Base-by-base conservation (phyloP, 2,888 invertebrate genomes). In the Cryptophagus acutangulus region DNA sequence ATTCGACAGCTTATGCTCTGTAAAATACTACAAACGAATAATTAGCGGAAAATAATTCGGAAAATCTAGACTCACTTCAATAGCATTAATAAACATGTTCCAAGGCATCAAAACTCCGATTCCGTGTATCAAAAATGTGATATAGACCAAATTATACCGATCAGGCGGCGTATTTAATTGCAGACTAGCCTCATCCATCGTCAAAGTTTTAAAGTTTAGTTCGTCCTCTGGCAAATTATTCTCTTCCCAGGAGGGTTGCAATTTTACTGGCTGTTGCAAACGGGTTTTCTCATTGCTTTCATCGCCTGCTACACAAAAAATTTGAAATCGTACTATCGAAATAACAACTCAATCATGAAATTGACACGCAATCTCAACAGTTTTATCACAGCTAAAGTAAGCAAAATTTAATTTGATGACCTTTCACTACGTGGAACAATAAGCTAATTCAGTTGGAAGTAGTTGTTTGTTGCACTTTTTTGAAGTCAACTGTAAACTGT, bases 1-100 rank as follows among this genome's bases (percentile, higher is more conserved):
- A 41, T 71, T 56, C 12, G 64, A 63, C 49, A 97, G 72, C 72
- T 97, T 97, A 74, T 91, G 92, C 12, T 83, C 73, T 25, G 82
- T 82, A 73, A 95, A 97, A 73, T 95, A 95, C 75, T 88, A 73
- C 45, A 70, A 67, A 45, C 51, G 43, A 46, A 46, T 58, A 41
- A 42, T 17, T 6, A 36, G 26, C 13, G 3, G 25, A 9, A 20
- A 20, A 20, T 20, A 20, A 6, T 20, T 20, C 5, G 9, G 5
- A 20, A 20, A 20, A 15, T 12, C 15, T 13, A 15, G 13, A 73
- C 81, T 78, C 72, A 87, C 87, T 55, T 70, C 65, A 70, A 87
- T 86, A 20, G 95, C 94, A 46, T 89, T 99, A 65, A 99, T 95
- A 69, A 99, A 96, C 94, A 96, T 96, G 71, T 99, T 99, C 97